A percentile compares a stretch with the other conserved stretches of the same genome.
These are phyloP conservation scores for Pithys albifrons DNA, from an alignment of 2,113 vertebrate genomes.

Conservation along the genomic window DNA sequence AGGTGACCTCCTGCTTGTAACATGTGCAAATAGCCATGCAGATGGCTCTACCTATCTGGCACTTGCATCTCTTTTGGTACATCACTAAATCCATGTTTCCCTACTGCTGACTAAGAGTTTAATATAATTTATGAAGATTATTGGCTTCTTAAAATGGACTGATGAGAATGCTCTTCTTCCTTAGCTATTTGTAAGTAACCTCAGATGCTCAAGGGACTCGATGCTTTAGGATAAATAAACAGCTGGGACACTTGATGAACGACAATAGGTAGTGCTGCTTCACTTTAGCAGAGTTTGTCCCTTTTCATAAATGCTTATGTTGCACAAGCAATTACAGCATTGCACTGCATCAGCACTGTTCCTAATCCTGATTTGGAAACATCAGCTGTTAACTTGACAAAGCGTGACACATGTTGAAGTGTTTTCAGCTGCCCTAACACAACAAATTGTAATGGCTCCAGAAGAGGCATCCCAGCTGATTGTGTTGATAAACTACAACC, in stretches of 20 bases:
- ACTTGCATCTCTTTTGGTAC: neutral
- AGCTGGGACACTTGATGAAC: neutral
- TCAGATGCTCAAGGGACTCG: neutral
- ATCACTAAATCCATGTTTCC: neutral
- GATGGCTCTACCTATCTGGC: neutral
- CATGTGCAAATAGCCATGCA: neutral
- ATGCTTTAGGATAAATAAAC: neutral
- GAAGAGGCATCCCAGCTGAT: slow-evolving; percentile 45
- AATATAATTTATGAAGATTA: neutral
- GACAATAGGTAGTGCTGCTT: neutral
- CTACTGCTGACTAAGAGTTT: neutral
- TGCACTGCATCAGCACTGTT: slow-evolving; percentile 66
- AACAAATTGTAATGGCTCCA: slow-evolving; percentile 53
- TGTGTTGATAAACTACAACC: slow-evolving; percentile 24
- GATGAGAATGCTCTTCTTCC: neutral
- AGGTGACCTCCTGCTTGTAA: neutral
- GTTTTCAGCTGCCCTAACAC: slow-evolving; percentile 61
- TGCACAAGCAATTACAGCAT: slow-evolving; percentile 52
- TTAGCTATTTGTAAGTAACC: neutral
- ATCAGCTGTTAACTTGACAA: slow-evolving; percentile 54
- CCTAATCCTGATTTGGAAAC: slow-evolving; percentile 66
- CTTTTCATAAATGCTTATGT: slow-evolving; percentile 38
- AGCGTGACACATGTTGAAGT: slow-evolving; percentile 42
- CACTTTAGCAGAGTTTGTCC: neutral
- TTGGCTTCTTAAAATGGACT: neutral